Evolutionary conservation across 2,113 vertebrate genomes (phyloP).

Genomic region (Gracilinanus agilis): DNA sequence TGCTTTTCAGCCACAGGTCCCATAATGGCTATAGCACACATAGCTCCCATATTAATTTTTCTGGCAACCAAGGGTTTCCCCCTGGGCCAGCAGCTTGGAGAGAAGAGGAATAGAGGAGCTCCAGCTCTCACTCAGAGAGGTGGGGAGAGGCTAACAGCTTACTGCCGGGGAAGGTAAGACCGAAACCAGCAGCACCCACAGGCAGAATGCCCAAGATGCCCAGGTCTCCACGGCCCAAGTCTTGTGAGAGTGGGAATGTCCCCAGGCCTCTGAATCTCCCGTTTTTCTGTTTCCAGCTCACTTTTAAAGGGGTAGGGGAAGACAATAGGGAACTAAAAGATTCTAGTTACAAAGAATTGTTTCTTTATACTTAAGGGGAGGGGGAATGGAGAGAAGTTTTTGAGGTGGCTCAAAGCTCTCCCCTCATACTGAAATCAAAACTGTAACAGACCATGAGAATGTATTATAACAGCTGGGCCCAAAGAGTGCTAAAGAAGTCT

Average conservation of each 20-base stretch:
- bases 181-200: not conserved
- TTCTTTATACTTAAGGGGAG: not conserved
- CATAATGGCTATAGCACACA: not conserved
- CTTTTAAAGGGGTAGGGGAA: constrained; percentile 50
- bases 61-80: not conserved
- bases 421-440: not conserved
- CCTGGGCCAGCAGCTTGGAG: not conserved
- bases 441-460: not conserved
- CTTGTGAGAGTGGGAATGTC: too few relatives aligned
- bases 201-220: not conserved
- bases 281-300: not conserved
- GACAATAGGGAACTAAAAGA: not conserved
- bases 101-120: not conserved
- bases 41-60: not conserved
- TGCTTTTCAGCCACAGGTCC: constrained; percentile 64
- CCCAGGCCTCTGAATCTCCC: not conserved
- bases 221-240: not conserved
- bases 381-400: constrained; percentile 29
- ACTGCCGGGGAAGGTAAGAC: not conserved
- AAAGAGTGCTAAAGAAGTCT: not conserved
- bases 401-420: constrained; percentile 73
- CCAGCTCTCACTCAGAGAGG: not conserved
- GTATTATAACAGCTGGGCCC: not conserved
- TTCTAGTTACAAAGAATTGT: not conserved
- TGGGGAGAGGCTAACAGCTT: not conserved